A percentile compares a stretch with the other conserved stretches of the same genome.
These are phyloP conservation scores for Helleia helle DNA, from an alignment of 2,888 invertebrate genomes.

Conservation along the genomic window DNA sequence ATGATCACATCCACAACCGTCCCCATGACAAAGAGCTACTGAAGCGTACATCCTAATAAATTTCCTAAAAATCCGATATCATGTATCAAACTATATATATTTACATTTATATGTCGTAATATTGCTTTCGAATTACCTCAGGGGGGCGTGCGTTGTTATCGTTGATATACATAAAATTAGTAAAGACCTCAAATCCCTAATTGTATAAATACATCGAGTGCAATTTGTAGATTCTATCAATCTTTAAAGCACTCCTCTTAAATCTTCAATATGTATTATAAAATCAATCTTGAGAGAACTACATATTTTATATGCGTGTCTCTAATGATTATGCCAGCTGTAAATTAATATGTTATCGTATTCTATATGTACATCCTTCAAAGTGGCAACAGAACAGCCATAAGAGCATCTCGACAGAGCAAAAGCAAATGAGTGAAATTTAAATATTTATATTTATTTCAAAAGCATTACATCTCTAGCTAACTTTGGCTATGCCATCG, in stretches of 20 bases:
- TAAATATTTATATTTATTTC: conserved; percentile 22
- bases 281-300: conserved; percentile 28
- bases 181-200: conserved; percentile 67
- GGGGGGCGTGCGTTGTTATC: conserved; percentile 67
- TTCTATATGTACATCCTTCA: conserved; percentile 15
- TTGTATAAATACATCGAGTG: conserved; percentile 58
- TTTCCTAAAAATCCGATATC: conserved; percentile 69
- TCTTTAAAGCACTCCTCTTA: conserved; percentile 65
- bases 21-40: conserved; percentile 56
- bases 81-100: conserved; percentile 71
- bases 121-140: conserved; percentile 71
- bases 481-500: conserved; percentile 71
- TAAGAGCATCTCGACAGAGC: conserved; percentile 18
- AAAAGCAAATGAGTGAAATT: conserved; percentile 30
- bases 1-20: conserved; percentile 57
- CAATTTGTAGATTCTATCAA: conserved; percentile 56
- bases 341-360: conserved; percentile 35
- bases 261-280: conserved; percentile 34
- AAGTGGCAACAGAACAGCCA: conserved; percentile 23
- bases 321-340: conserved; percentile 60
- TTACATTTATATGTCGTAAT: conserved; percentile 72
- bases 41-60: conserved; percentile 65
- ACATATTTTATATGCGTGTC: conserved; percentile 56
- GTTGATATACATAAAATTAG: conserved; percentile 58
- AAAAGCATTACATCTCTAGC: conserved; percentile 61